Evolutionary conservation across 2,888 invertebrate genomes (phyloP).

Genomic region (Dendrolimus houi): DNA sequence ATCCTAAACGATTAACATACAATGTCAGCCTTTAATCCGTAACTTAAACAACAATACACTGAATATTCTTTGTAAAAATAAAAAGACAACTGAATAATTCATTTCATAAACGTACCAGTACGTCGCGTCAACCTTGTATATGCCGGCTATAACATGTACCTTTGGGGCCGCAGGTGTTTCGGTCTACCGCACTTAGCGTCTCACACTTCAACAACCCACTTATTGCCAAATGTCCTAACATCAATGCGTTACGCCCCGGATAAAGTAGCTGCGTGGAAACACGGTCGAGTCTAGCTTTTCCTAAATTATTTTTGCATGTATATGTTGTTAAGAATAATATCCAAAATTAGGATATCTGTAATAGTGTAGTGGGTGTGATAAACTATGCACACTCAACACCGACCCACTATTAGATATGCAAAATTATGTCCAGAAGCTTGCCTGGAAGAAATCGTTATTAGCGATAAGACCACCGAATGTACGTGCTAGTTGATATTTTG

Average conservation of each 20-base stretch:
- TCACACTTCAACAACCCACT: background rate
- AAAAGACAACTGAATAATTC: background rate
- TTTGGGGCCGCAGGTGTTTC: background rate
- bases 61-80: background rate
- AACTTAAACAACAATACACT: too few relatives aligned
- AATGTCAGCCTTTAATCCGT: too few relatives aligned
- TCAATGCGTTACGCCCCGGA: background rate
- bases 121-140: background rate
- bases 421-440: too few relatives aligned
- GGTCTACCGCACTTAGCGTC: background rate
- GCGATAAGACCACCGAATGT: too few relatives aligned
- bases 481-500: too few relatives aligned
- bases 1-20: too few relatives aligned
- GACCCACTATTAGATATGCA: too few relatives aligned
- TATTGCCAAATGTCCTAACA: background rate
- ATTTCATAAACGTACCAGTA: background rate
- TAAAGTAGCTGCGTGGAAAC: background rate
- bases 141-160: background rate
- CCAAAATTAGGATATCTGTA: too few relatives aligned
- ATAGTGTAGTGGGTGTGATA: too few relatives aligned
- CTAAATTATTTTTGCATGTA: background rate
- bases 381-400: too few relatives aligned
- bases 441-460: too few relatives aligned
- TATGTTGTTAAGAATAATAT: background rate
- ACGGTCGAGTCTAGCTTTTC: background rate